These are phyloP conservation scores for Calameuta pallipes DNA, from an alignment of 2,888 invertebrate species.

Conservation along the genomic window DNA sequence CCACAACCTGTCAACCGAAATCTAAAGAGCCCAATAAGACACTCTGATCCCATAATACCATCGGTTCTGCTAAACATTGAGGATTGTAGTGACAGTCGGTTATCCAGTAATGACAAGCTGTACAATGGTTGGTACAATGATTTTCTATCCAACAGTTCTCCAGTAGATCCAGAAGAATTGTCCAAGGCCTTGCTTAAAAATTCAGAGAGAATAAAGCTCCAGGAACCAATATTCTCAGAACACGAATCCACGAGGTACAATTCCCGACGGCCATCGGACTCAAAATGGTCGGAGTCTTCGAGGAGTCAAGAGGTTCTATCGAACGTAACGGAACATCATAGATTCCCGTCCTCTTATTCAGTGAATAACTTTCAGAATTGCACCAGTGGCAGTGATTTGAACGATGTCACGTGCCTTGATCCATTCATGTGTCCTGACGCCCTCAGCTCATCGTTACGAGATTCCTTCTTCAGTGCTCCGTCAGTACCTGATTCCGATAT, in stretches of 20 bases:
- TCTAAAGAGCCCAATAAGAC: slow-evolving; percentile 41
- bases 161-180: slow-evolving; percentile 39
- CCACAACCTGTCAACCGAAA: slow-evolving; percentile 3
- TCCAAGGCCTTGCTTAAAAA: slow-evolving; percentile 42
- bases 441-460: slow-evolving; percentile 54
- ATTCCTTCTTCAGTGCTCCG: slow-evolving; percentile 57
- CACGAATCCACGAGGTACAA: slow-evolving; percentile 54
- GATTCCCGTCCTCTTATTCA: slow-evolving; percentile 57
- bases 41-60: slow-evolving; percentile 54
- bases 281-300: slow-evolving; percentile 61
- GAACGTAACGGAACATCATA: slow-evolving; percentile 40
- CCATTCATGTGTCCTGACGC: slow-evolving; percentile 59
- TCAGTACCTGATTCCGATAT: slow-evolving; percentile 58
- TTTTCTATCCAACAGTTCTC: neutral
- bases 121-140: slow-evolving; percentile 10
- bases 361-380: slow-evolving; percentile 58
- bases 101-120: slow-evolving; percentile 7
- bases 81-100: slow-evolving; percentile 38
- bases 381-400: slow-evolving; percentile 55
- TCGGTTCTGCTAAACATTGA: slow-evolving; percentile 55
- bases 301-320: slow-evolving; percentile 59
- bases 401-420: slow-evolving; percentile 55
- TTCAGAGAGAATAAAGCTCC: slow-evolving; percentile 32
- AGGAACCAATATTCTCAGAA: slow-evolving; percentile 54
- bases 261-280: slow-evolving; percentile 58